Evolutionary conservation across 2,797 vertebrate genomes (phyloP).

Genomic region (Arctocebus calabarensis): DNA sequence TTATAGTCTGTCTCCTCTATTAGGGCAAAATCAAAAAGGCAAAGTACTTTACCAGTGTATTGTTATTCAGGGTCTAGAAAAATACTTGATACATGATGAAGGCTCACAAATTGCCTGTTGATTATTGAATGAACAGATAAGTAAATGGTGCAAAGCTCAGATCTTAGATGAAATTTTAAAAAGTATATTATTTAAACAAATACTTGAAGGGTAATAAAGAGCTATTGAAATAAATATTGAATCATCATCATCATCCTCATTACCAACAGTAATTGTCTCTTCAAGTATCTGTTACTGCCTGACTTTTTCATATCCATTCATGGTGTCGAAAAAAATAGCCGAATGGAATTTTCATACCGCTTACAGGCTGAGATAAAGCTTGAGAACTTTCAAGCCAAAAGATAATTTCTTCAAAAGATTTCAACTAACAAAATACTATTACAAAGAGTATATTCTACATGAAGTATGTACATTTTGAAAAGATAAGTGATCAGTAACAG

Average conservation of each 20-base stretch:
- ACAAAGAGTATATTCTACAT: not conserved
- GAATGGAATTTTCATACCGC: slow-evolving; percentile 25
- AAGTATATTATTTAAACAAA: not conserved
- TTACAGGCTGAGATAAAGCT: not conserved
- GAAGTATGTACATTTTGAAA: not conserved
- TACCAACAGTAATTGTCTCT: not conserved
- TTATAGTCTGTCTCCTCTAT: not conserved
- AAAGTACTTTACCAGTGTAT: not conserved
- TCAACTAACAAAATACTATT: not conserved
- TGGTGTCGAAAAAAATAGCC: not conserved
- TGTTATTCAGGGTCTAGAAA: not conserved
- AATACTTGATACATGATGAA: not conserved
- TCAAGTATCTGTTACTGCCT: not conserved
- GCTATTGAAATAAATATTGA: not conserved
- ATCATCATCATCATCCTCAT: not conserved
- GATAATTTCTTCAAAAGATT: slow-evolving; percentile 1
- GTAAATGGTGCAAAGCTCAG: not conserved
- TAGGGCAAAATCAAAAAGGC: not conserved
- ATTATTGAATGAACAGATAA: not conserved
- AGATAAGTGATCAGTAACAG: not conserved
- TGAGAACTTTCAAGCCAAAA: slow-evolving; percentile 15
- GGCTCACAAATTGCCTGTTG: not conserved
- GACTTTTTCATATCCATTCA: not conserved
- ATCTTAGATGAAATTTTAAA: not conserved
- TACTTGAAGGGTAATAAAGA: slow-evolving; percentile 7